phyloP scores from a whole-genome alignment of 2,113 vertebrate species.

The Varanus salvator region DNA sequence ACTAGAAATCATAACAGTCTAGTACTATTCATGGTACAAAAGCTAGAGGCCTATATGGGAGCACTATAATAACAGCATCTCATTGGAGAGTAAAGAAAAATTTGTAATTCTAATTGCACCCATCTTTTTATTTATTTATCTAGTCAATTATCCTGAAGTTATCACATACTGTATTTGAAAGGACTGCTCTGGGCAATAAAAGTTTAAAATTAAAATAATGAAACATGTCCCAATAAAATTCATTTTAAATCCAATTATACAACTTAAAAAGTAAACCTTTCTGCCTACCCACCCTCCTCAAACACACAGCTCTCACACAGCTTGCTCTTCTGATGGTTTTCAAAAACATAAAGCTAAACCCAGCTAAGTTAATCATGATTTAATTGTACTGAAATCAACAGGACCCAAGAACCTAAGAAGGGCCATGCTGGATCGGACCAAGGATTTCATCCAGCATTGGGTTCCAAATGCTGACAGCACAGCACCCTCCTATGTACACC shows the following conservation, averaged over 20 bases:
- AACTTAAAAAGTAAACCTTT: neutral
- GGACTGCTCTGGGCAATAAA: neutral
- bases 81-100: slow-evolving; percentile 53
- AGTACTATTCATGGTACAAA: slow-evolving; percentile 57
- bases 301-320: neutral
- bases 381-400: neutral
- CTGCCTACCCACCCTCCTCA: too few species aligned
- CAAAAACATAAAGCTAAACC: neutral
- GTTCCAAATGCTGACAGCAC: too few species aligned
- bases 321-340: neutral
- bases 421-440: too few species aligned
- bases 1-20: slow-evolving; percentile 67
- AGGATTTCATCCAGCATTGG: too few species aligned
- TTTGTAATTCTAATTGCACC: slow-evolving; percentile 64
- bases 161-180: neutral
- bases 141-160: neutral
- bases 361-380: neutral
- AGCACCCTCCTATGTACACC: too few species aligned
- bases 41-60: slow-evolving; percentile 40
- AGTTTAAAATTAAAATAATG: neutral
- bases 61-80: slow-evolving; percentile 52
- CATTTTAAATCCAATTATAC: neutral
- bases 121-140: slow-evolving; percentile 18
- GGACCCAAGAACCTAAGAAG: neutral
- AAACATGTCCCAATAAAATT: neutral